phyloP scores from a whole-genome alignment of 2,888 invertebrate species.

The Hydroisotoma schaefferi region DNA sequence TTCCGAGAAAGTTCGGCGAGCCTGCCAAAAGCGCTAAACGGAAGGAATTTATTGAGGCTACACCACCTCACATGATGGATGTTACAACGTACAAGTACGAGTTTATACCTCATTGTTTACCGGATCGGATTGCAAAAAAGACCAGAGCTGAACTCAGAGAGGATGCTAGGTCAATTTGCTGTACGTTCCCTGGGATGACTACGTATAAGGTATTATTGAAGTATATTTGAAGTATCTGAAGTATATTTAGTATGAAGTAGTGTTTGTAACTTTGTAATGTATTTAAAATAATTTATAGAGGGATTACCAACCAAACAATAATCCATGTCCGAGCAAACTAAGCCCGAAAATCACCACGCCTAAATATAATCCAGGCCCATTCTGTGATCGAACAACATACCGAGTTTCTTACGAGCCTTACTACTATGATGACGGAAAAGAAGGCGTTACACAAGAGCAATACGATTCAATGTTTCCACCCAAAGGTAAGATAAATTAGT shows the following conservation, averaged over 20 bases:
- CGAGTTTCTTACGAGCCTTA: constrained; percentile 36
- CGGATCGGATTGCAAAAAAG: constrained; percentile 16
- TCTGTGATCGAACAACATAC: constrained; percentile 34
- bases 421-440: constrained; percentile 27
- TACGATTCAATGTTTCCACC: background rate
- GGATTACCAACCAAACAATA: background rate
- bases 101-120: constrained; percentile 28
- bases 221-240: too few relatives aligned
- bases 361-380: constrained; percentile 27
- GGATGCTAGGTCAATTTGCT: constrained; percentile 15
- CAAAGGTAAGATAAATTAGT: too few relatives aligned
- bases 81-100: constrained; percentile 27
- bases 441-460: background rate
- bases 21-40: constrained; percentile 30
- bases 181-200: constrained; percentile 24
- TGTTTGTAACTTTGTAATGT: background rate
- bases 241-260: constrained; percentile 3
- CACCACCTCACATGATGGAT: constrained; percentile 32
- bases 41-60: constrained; percentile 19
- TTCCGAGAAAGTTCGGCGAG: background rate
- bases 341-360: background rate
- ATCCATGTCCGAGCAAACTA: constrained; percentile 22
- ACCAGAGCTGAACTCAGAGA: constrained; percentile 5
- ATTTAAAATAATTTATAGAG: background rate
- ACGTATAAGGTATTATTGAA: too few relatives aligned